Evolutionary conservation across 2,797 vertebrate species (phyloP).

Genomic region (Luscinia luscinia): DNA sequence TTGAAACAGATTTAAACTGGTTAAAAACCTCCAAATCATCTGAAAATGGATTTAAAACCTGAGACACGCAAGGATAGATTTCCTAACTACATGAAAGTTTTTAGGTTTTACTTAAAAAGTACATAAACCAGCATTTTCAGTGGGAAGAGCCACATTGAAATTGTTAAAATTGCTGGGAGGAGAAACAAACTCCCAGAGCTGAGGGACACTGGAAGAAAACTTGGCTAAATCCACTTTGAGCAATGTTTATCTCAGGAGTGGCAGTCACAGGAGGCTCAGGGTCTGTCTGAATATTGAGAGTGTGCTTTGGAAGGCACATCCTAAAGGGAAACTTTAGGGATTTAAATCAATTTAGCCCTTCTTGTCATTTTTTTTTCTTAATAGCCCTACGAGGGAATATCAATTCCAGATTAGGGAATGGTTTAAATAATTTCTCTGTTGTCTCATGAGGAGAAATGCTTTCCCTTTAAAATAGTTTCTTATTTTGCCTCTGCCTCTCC

Average conservation of each 20-base stretch:
- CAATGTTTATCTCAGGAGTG: background rate
- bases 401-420: background rate
- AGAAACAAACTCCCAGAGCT: background rate
- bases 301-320: background rate
- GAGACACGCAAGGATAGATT: background rate
- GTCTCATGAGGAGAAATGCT: background rate
- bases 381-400: background rate
- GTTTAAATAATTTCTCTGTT: background rate
- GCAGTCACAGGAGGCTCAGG: background rate
- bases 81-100: background rate
- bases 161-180: background rate
- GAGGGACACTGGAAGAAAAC: background rate
- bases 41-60: background rate
- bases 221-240: background rate
- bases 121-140: background rate
- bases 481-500: background rate
- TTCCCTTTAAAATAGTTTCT: background rate
- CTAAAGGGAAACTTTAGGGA: background rate
- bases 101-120: background rate
- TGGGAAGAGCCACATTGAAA: background rate
- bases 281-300: background rate
- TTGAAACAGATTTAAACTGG: background rate
- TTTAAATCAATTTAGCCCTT: background rate
- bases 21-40: background rate
- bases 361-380: background rate